phyloP scores from a whole-genome alignment of 2,113 vertebrate species.

The Scomber japonicus region DNA sequence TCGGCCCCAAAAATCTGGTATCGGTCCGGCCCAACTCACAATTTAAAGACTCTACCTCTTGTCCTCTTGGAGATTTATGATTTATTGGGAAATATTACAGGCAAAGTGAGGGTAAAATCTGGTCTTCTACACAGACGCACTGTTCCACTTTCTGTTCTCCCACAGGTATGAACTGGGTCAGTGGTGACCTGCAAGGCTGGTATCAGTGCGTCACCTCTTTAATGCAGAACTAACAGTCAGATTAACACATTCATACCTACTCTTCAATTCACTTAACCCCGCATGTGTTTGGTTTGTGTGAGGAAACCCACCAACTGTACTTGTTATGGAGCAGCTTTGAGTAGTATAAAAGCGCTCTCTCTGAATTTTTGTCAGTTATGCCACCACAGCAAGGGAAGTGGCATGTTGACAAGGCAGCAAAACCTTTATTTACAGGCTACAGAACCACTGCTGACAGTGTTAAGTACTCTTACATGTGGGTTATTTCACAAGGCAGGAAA shows the following conservation, averaged over 20 bases:
- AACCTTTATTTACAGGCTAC: slow-evolving; percentile 6
- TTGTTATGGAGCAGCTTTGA: neutral
- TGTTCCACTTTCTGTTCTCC: slow-evolving; percentile 21
- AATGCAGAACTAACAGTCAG: too few species aligned
- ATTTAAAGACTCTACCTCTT: neutral
- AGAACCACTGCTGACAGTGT: slow-evolving; percentile 1
- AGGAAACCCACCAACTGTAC: neutral
- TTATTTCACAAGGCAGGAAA: neutral
- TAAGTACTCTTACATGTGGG: neutral
- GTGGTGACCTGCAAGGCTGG: slow-evolving; percentile 1
- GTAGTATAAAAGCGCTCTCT: neutral
- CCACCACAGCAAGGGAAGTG: slow-evolving; percentile 2
- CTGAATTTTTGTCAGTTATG: slow-evolving; percentile 22
- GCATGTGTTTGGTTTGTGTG: too few species aligned
- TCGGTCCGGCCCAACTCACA: neutral
- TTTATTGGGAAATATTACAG: neutral
- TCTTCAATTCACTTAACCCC: neutral
- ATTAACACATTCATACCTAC: too few species aligned
- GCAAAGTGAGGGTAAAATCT: neutral
- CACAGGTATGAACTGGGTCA: slow-evolving; percentile 29
- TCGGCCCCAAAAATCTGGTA: too few species aligned
- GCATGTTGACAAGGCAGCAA: slow-evolving; percentile 18
- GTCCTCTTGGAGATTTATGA: neutral
- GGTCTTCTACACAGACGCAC: slow-evolving; percentile 3
- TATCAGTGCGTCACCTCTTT: neutral